phyloP scores from a whole-genome alignment of 2,888 invertebrate species.

The Monoplex corrugatus region DNA sequence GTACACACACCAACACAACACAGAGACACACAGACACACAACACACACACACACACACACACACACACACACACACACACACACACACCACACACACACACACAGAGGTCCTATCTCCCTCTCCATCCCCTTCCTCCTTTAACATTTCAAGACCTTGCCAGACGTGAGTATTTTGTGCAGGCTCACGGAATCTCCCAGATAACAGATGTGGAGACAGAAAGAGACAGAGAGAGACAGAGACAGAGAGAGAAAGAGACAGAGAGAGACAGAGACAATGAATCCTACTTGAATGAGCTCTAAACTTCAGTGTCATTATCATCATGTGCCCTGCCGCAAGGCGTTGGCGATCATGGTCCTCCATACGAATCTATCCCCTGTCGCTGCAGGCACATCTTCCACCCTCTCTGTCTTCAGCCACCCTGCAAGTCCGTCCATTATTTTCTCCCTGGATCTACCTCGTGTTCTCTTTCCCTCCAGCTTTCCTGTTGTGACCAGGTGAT shows the following conservation, averaged over 20 bases:
- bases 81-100: neutral
- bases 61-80: slow-evolving; percentile 21
- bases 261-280: neutral
- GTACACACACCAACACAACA: neutral
- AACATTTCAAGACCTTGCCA: no score
- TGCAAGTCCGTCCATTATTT: no score
- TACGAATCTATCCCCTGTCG: no score
- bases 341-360: no score
- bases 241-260: neutral
- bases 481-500: no score
- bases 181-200: neutral
- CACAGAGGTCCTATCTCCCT: neutral
- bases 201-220: neutral
- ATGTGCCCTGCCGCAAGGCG: no score
- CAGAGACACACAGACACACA: neutral
- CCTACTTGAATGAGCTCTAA: neutral
- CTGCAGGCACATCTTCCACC: no score
- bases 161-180: no score
- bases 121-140: no score
- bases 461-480: no score
- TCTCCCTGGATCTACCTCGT: no score
- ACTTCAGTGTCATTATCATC: neutral
- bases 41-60: slow-evolving; percentile 11
- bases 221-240: neutral
- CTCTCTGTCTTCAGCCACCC: no score